Evolutionary conservation across 2,797 vertebrate genomes (phyloP), one percentile per base, ranked within the genome.

Genomic region (Sardinella longiceps): DNA sequence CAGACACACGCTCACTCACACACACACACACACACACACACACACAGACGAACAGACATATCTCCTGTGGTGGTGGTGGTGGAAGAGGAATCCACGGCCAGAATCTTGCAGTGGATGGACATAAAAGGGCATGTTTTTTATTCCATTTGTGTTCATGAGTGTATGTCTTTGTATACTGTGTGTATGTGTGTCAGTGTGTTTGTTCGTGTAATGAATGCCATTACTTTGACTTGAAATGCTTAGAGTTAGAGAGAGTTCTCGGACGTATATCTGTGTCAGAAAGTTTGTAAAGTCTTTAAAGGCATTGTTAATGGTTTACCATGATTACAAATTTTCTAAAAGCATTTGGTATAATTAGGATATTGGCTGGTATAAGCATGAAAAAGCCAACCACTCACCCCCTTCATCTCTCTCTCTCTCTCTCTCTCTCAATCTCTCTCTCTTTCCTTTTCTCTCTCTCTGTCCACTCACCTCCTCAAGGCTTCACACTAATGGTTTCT

Each of bases 391-490:
- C 56, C n/a, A n/a, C 45, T 20, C 45, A 60, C 87, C 77, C 45
- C 81, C 45, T 2, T 60, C 82, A n/a, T 86, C 81, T 48, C 83
- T 83, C 81, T 50, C 86, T 88, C 83, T 85, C 86, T 84, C 85
- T 83, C 84, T 46, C 39, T 43, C 83, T 30, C 39, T 63, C 81
- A 81, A 39, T 81, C 37, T 48, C 84, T n/a, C 85, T 85, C 86
- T 85, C 85, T 83, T 83, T 46, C 39, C 33, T 83, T 30, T 28
- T 56, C 82, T 77, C 48, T 81, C 25, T 45, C 83, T 3, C 23
- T 66, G 9, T 43, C 43, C 43, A 43, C n/a, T 66, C 10, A 30
- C 60, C 11, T 30, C 25, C 28, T 66, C 60, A 66, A 33, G 25
- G 60, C 7, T 30, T 7, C 43, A 1, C 4, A 43, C 43, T 43